Evolutionary conservation across 2,113 vertebrate genomes (phyloP).

Genomic region (Bungarus multicinctus): DNA sequence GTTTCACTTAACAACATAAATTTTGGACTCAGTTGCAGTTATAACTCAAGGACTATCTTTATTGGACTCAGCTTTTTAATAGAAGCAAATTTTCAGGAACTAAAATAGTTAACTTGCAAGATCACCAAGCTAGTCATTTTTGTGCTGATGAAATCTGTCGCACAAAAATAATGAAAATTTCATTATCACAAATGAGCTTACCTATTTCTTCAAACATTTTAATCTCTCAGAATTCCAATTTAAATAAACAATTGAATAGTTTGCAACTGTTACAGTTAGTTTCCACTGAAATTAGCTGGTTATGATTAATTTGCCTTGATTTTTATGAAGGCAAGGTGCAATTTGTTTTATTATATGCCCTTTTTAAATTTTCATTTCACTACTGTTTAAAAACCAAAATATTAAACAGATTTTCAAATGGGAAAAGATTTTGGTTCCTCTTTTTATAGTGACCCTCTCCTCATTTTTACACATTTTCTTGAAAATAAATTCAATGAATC

Average conservation of each 20-base stretch:
- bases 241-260: not conserved
- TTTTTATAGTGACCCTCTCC: not conserved
- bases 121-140: not conserved
- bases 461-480: not conserved
- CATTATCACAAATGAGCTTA: not conserved
- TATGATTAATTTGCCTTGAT: not conserved
- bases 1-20: no score
- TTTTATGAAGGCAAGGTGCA: not conserved
- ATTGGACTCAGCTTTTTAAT: not conserved
- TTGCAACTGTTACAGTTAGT: not conserved
- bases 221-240: not conserved
- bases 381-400: not conserved
- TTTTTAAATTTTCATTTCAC: not conserved
- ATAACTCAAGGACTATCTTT: no score
- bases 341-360: no score
- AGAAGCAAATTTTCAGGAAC: not conserved
- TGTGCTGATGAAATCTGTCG: not conserved
- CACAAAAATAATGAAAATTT: not conserved
- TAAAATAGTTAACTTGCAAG: not conserved
- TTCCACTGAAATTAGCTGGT: not conserved
- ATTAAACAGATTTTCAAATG: not conserved
- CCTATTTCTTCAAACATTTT: not conserved
- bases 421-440: not conserved
- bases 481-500: not conserved
- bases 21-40: no score